phyloP scores from a whole-genome alignment of 2,888 invertebrate genomes.

The Neoaliturus tenellus region DNA sequence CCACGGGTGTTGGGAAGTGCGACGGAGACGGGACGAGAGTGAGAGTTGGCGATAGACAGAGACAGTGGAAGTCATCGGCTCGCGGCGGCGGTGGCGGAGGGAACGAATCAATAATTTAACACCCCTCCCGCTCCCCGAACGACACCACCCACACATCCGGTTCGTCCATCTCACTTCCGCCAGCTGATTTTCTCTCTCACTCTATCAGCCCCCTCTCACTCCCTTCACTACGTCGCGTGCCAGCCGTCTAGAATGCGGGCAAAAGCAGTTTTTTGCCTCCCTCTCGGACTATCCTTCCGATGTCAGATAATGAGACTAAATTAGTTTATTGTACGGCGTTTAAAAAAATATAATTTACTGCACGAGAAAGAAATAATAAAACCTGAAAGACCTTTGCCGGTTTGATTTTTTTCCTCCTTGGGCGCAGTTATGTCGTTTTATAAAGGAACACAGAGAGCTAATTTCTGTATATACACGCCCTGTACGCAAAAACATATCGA shows the following conservation, averaged over 20 bases:
- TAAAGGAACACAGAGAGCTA: too few species aligned
- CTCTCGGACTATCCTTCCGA: background rate
- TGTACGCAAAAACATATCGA: too few species aligned
- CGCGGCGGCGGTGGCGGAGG: background rate
- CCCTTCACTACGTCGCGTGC: background rate
- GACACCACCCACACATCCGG: constrained; percentile 38
- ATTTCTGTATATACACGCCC: too few species aligned
- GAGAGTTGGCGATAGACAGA: background rate
- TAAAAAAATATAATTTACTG: too few species aligned
- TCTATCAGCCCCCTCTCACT: background rate
- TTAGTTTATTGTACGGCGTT: background rate
- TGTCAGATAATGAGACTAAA: background rate
- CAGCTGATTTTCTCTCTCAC: background rate
- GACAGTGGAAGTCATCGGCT: constrained; percentile 1
- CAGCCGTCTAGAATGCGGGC: background rate
- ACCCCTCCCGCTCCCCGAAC: background rate
- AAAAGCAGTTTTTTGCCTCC: background rate
- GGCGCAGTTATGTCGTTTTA: too few species aligned
- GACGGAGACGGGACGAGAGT: background rate
- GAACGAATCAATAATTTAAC: constrained; percentile 26
- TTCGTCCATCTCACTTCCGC: constrained; percentile 39
- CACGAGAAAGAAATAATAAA: too few species aligned
- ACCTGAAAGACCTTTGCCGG: too few species aligned
- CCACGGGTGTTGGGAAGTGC: background rate
- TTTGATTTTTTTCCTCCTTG: too few species aligned